Conservation (phyloP, 2,888 invertebrate species). For the Chrysolina haemoptera region DNA sequence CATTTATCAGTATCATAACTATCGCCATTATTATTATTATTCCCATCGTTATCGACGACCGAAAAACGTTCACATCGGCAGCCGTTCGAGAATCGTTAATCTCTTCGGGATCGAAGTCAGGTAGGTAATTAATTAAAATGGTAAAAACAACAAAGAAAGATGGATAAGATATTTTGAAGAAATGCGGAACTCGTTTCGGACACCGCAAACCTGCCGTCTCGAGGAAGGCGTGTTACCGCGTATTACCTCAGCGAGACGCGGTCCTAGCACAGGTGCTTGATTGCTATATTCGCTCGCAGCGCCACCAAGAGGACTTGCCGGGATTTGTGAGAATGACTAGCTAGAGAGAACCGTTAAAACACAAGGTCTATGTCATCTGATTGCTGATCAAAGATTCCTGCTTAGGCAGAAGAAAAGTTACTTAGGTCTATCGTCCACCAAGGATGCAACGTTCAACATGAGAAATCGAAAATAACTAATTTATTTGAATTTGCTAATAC, state of each 20-base stretch:
- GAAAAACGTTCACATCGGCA: conserved; percentile 39
- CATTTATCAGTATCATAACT: background rate
- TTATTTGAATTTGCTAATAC: too few relatives aligned
- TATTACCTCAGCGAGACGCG: conserved; percentile 41
- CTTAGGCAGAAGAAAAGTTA: too few relatives aligned
- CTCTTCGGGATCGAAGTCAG: conserved; percentile 47
- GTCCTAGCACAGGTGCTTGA: conserved; percentile 41
- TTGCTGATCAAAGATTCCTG: too few relatives aligned
- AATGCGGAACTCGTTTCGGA: conserved; percentile 59
- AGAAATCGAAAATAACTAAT: too few relatives aligned
- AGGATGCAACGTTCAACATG: too few relatives aligned
- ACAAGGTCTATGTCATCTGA: too few relatives aligned
- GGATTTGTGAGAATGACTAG: too few relatives aligned
- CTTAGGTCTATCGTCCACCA: too few relatives aligned
- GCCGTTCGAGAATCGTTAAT: conserved; percentile 41
- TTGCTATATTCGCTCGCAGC: background rate
- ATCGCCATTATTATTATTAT: conserved; percentile 14
- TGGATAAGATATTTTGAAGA: conserved; percentile 54
- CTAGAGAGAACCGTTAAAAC: too few relatives aligned
- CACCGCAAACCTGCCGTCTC: conserved; percentile 38
- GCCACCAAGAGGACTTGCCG: too few relatives aligned
- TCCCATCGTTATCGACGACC: conserved; percentile 7
- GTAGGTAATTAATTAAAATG: conserved; percentile 52
- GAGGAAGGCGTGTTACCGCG: conserved; percentile 47
- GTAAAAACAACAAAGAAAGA: conserved; percentile 52